Conservation (phyloP, 2,113 vertebrate species). For the Rhinopomastus cyanomelas region DNA sequence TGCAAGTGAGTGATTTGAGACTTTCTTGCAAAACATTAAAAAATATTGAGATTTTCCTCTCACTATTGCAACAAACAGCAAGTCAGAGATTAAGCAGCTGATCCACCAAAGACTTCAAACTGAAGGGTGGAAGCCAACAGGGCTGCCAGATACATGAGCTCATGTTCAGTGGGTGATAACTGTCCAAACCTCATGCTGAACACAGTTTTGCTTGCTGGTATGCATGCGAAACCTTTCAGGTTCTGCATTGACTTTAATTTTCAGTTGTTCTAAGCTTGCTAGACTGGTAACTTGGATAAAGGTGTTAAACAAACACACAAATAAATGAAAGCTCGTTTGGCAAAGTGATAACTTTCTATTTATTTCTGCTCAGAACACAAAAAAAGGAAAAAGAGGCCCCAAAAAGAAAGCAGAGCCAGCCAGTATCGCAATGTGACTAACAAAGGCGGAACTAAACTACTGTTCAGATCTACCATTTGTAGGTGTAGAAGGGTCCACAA, state of each 20-base stretch:
- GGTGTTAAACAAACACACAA: neutral
- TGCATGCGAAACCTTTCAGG: neutral
- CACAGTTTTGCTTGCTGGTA: constrained; percentile 12
- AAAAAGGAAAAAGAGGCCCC: neutral
- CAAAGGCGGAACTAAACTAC: neutral
- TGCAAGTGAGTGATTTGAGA: neutral
- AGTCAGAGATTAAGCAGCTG: neutral
- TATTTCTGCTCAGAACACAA: neutral
- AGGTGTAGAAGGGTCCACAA: neutral
- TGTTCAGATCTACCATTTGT: neutral
- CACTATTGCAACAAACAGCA: neutral
- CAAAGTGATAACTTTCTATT: neutral
- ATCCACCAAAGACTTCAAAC: neutral
- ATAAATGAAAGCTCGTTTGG: neutral
- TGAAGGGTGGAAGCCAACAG: constrained; percentile 11
- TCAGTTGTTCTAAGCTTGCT: neutral
- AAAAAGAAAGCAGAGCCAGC: neutral
- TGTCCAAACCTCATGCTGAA: constrained; percentile 28
- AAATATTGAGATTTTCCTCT: neutral
- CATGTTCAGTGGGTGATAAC: constrained; percentile 22
- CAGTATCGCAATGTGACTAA: neutral
- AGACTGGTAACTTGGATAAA: neutral
- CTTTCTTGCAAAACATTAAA: neutral
- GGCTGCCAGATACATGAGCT: constrained; percentile 26
- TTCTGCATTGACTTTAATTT: constrained; percentile 29